A percentile compares a stretch with the other conserved stretches of the same genome.
phyloP scores from a whole-genome alignment of 2,888 invertebrate genomes.

The Agrochola lychnidis region DNA sequence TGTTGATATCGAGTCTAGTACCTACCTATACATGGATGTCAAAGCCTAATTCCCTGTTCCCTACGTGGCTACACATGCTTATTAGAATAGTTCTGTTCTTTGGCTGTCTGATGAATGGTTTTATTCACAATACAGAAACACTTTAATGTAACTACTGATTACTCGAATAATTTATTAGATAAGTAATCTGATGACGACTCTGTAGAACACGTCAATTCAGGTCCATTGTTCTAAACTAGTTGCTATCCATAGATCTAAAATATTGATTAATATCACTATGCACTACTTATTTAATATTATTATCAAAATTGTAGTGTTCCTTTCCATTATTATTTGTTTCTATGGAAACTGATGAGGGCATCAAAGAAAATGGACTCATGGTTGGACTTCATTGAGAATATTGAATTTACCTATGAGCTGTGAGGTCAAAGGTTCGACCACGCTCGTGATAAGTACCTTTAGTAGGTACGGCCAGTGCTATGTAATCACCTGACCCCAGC shows the following conservation, averaged over 20 bases:
- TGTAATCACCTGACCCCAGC: too few species aligned
- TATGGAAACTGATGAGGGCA: neutral
- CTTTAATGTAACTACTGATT: conserved; percentile 20
- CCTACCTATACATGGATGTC: neutral
- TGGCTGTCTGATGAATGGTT: neutral
- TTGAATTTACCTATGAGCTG: neutral
- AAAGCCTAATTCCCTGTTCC: neutral
- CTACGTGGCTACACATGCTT: neutral
- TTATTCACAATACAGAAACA: neutral
- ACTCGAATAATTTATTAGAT: conserved; percentile 36
- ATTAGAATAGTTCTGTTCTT: neutral
- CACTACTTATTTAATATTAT: neutral
- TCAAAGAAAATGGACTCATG: neutral
- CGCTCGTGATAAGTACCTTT: too few species aligned
- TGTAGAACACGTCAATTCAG: conserved; percentile 7
- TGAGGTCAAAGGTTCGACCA: neutral
- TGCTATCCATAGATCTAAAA: neutral
- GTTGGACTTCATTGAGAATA: neutral
- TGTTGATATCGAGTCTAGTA: neutral
- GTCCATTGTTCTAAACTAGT: conserved; percentile 20
- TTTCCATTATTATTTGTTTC: neutral
- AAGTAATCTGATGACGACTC: conserved; percentile 37
- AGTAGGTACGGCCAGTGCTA: too few species aligned
- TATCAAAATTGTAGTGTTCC: neutral
- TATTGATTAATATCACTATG: neutral